phyloP scores from a whole-genome alignment of 2,888 invertebrate genomes.

The Pyrochroa serraticornis region DNA sequence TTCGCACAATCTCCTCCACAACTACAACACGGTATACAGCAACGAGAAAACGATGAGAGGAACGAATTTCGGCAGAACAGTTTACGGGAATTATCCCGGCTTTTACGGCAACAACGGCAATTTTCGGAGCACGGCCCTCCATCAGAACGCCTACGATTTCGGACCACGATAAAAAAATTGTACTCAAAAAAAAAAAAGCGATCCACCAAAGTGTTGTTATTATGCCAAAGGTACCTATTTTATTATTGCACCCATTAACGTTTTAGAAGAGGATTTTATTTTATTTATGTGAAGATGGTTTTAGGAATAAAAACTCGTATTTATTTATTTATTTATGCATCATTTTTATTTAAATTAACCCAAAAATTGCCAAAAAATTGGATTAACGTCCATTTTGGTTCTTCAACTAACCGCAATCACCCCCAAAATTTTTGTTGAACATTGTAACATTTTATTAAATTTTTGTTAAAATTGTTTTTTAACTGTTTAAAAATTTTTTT shows the following conservation, averaged over 20 bases:
- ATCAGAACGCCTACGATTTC: constrained; percentile 52
- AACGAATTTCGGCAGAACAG: constrained; percentile 48
- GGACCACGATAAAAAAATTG: constrained; percentile 40
- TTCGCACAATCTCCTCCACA: constrained; percentile 58
- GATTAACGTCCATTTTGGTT: not conserved
- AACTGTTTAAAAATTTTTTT: too few relatives aligned
- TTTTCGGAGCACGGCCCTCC: constrained; percentile 44
- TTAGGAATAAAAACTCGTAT: constrained; percentile 3
- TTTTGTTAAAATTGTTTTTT: too few relatives aligned
- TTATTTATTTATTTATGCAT: not conserved
- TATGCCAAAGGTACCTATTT: not conserved
- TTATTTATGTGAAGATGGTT: constrained; percentile 10
- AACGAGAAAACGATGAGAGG: constrained; percentile 51
- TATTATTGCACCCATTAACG: not conserved
- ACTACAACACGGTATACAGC: constrained; percentile 54
- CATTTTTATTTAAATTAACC: too few relatives aligned
- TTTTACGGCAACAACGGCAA: constrained; percentile 50
- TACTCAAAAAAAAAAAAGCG: not conserved
- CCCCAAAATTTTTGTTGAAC: too few relatives aligned
- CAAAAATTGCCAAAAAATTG: too few relatives aligned
- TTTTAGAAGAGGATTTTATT: constrained; percentile 4
- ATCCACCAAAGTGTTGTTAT: constrained; percentile 1
- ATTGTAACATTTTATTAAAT: too few relatives aligned
- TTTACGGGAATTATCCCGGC: constrained; percentile 52
- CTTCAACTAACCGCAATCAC: too few relatives aligned